A percentile compares a stretch with the other conserved stretches of the same genome.
Evolutionary conservation across 2,113 vertebrate species (phyloP).

Genomic region (Cranoglanis bouderius): DNA sequence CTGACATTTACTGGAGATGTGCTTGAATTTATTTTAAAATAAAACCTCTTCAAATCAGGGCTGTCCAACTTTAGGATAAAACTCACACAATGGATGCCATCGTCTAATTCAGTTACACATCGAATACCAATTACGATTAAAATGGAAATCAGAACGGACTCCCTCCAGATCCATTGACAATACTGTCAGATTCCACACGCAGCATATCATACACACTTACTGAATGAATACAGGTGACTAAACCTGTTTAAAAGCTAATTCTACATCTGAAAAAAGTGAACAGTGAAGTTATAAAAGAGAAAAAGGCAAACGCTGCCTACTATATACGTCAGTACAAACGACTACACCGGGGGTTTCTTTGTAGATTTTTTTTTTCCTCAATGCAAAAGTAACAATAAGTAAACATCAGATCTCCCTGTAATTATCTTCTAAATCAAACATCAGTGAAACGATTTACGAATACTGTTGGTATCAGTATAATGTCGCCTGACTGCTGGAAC

Average conservation of each 20-base stretch:
- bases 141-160: background rate
- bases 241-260: slow-evolving; percentile 59
- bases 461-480: background rate
- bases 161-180: background rate
- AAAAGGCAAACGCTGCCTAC: slow-evolving; percentile 86
- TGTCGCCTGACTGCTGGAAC: background rate
- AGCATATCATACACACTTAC: background rate
- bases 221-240: slow-evolving; percentile 6
- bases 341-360: slow-evolving; percentile 62
- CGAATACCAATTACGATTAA: slow-evolving; percentile 74
- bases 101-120: slow-evolving; percentile 9
- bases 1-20: background rate
- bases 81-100: background rate
- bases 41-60: background rate
- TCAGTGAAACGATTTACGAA: background rate
- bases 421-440: slow-evolving; percentile 66
- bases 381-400: slow-evolving; percentile 80
- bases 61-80: background rate
- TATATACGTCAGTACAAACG: slow-evolving; percentile 78
- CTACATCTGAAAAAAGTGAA: slow-evolving; percentile 49
- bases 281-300: slow-evolving; percentile 61
- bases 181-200: too few relatives aligned
- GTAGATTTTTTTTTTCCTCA: slow-evolving; percentile 65
- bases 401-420: slow-evolving; percentile 78
- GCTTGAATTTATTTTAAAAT: background rate